These are phyloP conservation scores for Busseola fusca DNA, from an alignment of 2,888 invertebrate genomes.

Conservation along the genomic window DNA sequence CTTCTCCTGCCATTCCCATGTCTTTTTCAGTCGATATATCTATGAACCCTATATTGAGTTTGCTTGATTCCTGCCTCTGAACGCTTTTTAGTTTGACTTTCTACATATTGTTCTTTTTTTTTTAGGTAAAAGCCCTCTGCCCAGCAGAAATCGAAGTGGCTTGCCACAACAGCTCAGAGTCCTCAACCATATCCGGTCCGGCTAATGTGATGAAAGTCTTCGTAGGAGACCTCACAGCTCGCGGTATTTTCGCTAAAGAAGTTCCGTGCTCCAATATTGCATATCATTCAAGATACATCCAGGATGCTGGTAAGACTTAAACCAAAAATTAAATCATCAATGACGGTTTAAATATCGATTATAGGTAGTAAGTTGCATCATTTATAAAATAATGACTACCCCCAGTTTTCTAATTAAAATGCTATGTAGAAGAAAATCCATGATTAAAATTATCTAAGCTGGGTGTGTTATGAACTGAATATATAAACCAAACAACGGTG, in stretches of 20 bases:
- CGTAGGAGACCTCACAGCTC: constrained; percentile 77
- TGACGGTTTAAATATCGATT: background rate
- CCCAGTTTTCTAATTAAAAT: background rate
- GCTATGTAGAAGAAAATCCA: background rate
- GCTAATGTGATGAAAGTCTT: constrained; percentile 89
- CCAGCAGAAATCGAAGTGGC: constrained; percentile 92
- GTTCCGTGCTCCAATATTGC: constrained; percentile 93
- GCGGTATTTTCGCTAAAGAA: constrained; percentile 72
- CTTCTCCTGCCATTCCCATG: background rate
- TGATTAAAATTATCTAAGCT: background rate
- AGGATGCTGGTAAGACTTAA: constrained; percentile 83
- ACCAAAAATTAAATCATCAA: background rate
- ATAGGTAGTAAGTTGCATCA: background rate
- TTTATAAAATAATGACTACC: no score
- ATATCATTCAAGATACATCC: constrained; percentile 93
- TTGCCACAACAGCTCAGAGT: constrained; percentile 94
- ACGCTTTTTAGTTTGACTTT: background rate
- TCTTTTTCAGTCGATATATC: background rate
- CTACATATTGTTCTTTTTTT: background rate
- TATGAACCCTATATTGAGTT: background rate
- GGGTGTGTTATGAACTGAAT: background rate
- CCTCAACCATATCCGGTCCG: constrained; percentile 93
- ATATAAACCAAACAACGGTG: background rate
- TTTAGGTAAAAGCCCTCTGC: constrained; percentile 66
- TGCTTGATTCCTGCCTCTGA: background rate